Evolutionary conservation across 1,140 invertebrate species (phyloP).

Genomic region (Zelostemma sp.): DNA sequence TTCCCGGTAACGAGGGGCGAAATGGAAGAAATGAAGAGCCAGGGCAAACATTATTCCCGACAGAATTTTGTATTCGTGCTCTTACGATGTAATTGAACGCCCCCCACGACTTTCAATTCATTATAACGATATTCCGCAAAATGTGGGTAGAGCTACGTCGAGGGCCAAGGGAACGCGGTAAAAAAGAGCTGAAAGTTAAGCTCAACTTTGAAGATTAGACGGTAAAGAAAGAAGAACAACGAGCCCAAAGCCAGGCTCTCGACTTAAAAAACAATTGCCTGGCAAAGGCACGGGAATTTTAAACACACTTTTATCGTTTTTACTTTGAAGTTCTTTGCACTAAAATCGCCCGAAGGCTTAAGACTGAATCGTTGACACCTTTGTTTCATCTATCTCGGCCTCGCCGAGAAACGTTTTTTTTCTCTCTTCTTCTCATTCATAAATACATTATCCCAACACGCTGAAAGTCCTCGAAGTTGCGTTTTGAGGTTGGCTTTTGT

Average conservation of each 20-base stretch:
- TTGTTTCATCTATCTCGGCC: conserved; percentile 19
- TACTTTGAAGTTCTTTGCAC: conserved; percentile 45
- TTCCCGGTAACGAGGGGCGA: conserved; percentile 4
- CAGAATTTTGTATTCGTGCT: too few relatives aligned
- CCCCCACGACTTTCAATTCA: too few relatives aligned
- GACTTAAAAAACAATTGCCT: conserved; percentile 60
- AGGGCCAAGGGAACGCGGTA: conserved; percentile 14
- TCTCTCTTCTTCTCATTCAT: background rate
- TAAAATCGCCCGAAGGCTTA: conserved; percentile 35
- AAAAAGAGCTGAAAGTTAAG: conserved; percentile 39
- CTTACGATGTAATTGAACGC: too few relatives aligned
- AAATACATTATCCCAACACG: too few relatives aligned
- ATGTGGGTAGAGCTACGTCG: background rate
- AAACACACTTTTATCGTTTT: conserved; percentile 58
- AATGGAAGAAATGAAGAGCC: background rate
- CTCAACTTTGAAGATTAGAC: conserved; percentile 54
- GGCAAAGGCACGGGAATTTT: conserved; percentile 56
- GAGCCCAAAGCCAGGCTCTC: conserved; percentile 43
- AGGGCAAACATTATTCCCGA: too few relatives aligned
- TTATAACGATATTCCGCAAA: too few relatives aligned
- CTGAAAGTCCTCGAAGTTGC: too few relatives aligned
- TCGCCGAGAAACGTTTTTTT: background rate
- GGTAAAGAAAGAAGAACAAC: conserved; percentile 20
- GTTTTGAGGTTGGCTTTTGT: too few relatives aligned
- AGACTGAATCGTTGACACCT: conserved; percentile 28